phyloP scores from a whole-genome alignment of 2,888 invertebrate genomes.

The Andrena minutula region DNA sequence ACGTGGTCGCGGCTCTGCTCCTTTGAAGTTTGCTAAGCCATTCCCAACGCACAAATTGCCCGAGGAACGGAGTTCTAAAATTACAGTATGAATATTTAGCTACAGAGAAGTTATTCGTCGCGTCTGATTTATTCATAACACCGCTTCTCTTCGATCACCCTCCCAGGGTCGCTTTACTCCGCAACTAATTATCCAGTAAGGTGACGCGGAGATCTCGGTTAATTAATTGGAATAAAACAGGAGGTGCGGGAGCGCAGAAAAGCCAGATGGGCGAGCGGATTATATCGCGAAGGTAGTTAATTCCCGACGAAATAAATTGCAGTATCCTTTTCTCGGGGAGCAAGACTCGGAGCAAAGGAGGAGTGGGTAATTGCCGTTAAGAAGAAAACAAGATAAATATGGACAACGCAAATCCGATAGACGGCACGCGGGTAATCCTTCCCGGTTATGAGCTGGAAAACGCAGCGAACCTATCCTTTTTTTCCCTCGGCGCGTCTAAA shows the following conservation, averaged over 20 bases:
- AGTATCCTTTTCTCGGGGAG: background rate
- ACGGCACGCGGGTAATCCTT: constrained; percentile 14
- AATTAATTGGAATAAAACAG: background rate
- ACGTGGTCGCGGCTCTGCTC: background rate
- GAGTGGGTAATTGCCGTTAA: constrained; percentile 8
- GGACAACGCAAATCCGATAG: constrained; percentile 36
- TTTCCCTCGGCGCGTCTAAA: constrained; percentile 42
- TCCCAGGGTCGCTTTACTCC: background rate
- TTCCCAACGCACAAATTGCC: background rate
- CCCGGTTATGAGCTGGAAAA: constrained; percentile 8
- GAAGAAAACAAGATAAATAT: constrained; percentile 40
- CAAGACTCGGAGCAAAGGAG: background rate
- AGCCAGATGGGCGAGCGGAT: background rate
- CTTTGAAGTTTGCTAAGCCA: background rate
- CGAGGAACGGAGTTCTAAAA: no score
- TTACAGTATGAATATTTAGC: background rate
- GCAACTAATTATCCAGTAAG: background rate
- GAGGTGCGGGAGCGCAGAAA: background rate
- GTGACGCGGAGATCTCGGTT: background rate
- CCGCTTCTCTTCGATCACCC: background rate
- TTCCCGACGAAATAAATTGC: background rate
- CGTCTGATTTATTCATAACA: background rate
- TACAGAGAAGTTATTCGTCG: no score
- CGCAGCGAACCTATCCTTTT: constrained; percentile 4
- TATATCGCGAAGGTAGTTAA: background rate